Evolutionary conservation across 2,113 vertebrate genomes (phyloP).

Genomic region (Piprites chloris): DNA sequence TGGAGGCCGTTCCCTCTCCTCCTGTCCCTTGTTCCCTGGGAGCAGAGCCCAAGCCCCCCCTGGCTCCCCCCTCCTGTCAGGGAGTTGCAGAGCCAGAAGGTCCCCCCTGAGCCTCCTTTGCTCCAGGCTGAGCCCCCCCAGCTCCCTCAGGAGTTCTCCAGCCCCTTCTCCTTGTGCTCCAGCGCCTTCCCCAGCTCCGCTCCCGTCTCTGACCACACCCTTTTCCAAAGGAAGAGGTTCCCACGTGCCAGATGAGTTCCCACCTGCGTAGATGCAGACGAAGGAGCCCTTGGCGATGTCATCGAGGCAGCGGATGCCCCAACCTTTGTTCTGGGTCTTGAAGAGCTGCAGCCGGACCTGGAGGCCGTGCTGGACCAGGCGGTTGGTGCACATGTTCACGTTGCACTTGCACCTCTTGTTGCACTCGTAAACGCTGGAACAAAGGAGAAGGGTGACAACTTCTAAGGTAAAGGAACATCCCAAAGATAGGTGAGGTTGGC

Average conservation of each 20-base stretch:
- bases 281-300: constrained; percentile 96
- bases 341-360: constrained; percentile 97
- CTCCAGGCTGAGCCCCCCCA: not conserved
- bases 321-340: constrained; percentile 98
- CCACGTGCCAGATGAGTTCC: accelerated
- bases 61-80: not conserved
- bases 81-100: accelerated
- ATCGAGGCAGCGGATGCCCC: constrained; percentile 96
- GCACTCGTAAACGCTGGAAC: constrained; percentile 89
- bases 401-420: constrained; percentile 93
- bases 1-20: not conserved
- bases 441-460: not conserved
- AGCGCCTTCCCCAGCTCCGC: not conserved
- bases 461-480: not conserved
- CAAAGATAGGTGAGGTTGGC: not conserved
- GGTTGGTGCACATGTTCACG: constrained; percentile 89
- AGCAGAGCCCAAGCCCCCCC: not conserved
- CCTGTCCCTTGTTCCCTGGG: not conserved
- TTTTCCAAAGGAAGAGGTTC: too few relatives aligned
- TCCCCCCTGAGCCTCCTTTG: not conserved
- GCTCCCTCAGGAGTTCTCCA: not conserved
- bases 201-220: not conserved
- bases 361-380: constrained; percentile 93
- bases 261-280: constrained; percentile 97
- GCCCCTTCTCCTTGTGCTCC: not conserved